These are phyloP conservation scores for Pterostichus madidus DNA, from an alignment of 2,888 invertebrate species.

Conservation along the genomic window DNA sequence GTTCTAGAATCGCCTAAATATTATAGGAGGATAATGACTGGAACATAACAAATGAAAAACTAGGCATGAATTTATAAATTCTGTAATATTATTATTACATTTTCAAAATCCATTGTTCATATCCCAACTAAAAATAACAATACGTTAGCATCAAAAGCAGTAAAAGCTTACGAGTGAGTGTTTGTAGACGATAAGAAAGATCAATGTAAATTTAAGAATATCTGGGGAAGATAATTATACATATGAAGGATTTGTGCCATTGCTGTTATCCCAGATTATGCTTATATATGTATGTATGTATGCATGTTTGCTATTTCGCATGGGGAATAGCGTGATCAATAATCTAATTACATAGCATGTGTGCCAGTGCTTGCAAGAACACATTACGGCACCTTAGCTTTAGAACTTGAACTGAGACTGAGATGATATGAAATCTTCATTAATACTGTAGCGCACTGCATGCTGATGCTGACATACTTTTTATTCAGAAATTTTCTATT, in stretches of 20 bases:
- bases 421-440: too few relatives aligned
- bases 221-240: background rate
- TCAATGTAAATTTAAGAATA: conserved; percentile 22
- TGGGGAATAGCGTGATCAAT: conserved; percentile 30
- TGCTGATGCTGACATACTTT: too few relatives aligned
- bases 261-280: conserved; percentile 33
- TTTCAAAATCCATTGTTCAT: too few relatives aligned
- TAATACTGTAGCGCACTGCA: too few relatives aligned
- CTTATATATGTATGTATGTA: conserved; percentile 24
- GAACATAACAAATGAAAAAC: too few relatives aligned
- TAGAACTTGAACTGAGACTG: too few relatives aligned
- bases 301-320: conserved; percentile 30
- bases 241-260: conserved; percentile 26
- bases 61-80: too few relatives aligned
- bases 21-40: too few relatives aligned
- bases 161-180: background rate
- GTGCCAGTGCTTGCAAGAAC: conserved; percentile 22
- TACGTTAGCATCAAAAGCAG: background rate
- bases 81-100: too few relatives aligned
- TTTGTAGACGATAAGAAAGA: conserved; percentile 24
- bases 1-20: too few relatives aligned
- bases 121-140: too few relatives aligned
- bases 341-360: conserved; percentile 33
- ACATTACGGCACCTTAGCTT: background rate
- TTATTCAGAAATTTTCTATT: too few relatives aligned